Conservation (phyloP, 2,113 vertebrate genomes). For the Nansenia antarctica region DNA sequence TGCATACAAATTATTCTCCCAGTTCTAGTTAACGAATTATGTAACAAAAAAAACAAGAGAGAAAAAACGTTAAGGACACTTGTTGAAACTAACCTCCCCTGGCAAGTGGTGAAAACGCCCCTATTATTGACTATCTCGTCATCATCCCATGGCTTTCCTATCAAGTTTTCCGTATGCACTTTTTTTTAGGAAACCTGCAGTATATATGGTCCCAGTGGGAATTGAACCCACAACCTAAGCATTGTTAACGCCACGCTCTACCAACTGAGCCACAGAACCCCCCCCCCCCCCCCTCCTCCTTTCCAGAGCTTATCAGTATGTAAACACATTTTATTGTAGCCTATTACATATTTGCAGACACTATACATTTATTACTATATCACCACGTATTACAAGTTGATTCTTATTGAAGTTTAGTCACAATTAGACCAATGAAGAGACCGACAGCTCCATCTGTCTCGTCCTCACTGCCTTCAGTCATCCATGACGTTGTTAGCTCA, state of each 20-base stretch:
- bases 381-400: background rate
- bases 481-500: background rate
- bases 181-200: background rate
- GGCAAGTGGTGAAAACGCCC: background rate
- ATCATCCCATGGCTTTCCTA: background rate
- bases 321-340: too few species aligned
- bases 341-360: too few species aligned
- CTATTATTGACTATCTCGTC: background rate
- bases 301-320: too few species aligned
- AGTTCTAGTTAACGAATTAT: constrained; percentile 26
- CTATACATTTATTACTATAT: background rate
- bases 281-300: too few species aligned
- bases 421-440: background rate
- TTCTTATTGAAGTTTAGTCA: background rate
- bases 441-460: background rate
- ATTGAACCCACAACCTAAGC: background rate
- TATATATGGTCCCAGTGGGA: background rate
- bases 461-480: background rate
- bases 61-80: background rate
- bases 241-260: background rate
- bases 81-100: constrained; percentile 20
- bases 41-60: constrained; percentile 3
- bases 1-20: constrained; percentile 19
- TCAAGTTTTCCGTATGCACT: background rate
- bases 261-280: background rate